Base-by-base conservation (phyloP, 1,140 invertebrate species). In the Cotesia typhae region DNA sequence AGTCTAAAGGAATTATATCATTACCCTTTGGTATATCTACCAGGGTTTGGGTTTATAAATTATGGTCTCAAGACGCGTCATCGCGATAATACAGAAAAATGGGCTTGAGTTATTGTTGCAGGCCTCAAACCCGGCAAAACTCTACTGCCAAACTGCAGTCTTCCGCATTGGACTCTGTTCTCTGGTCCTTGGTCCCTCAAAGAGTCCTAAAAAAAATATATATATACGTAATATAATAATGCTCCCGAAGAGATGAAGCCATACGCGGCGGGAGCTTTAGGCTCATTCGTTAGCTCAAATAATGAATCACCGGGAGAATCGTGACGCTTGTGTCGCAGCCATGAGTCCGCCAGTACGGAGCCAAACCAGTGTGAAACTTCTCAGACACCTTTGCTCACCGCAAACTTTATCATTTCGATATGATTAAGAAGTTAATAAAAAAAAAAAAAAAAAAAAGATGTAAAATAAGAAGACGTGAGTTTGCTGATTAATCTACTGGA, bases 1-100 rank as follows among this genome's bases (percentile, higher is more conserved):
- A 47, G 41, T 47, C 20, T n/a, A 35, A 38, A 41, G 61, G 76
- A 80, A 77, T 80, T 76, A 78, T 75, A 74, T 81, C 75, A 81
- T 80, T 80, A 80, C 70, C 63, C 51, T 63, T 67, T 28, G 41
- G 17, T 9, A 7, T 47, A 47, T 47, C 5, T 47, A 60, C 14
- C 64, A 71, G 41, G 41, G 69, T 73, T 4, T 60, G n/a, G 10
- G 37, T 70, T 76, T 74, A 80, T 80, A 81, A 79, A 81, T 83
- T 79, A 79, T 72, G 74, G 73, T 75, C 64, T 68, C 73, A 63
- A 64, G 76, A 67, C 76, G 75, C 75, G 77, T 81, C 75, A 81
- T 80, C 77, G 79, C 79, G 74, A 81, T 82, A 82, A 82, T 81
- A 77, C 76, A 77, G 77, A 81, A 82, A 82, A 83, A 83, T 79